Evolutionary conservation across 2,888 invertebrate species (phyloP).

Genomic region (Silvanus unidentatus): DNA sequence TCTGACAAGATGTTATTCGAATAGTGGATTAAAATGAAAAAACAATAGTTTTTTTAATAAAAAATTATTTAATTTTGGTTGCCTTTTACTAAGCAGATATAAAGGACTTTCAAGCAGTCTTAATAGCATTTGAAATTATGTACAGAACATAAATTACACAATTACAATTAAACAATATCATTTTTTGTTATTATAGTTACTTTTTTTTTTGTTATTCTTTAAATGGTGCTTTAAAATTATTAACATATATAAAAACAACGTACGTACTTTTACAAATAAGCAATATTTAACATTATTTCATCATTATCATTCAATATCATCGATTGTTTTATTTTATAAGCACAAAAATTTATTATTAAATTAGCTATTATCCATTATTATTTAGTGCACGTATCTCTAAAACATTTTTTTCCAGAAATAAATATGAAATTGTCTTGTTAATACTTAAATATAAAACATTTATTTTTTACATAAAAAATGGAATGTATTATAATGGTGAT

Average conservation of each 20-base stretch:
- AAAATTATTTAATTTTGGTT: constrained; percentile 29
- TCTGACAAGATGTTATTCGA: neutral
- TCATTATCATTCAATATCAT: too few species aligned
- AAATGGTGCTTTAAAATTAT: constrained; percentile 18
- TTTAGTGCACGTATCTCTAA: constrained; percentile 22
- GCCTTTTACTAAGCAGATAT: constrained; percentile 34
- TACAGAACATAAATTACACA: constrained; percentile 25
- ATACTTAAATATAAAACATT: neutral
- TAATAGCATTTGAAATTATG: constrained; percentile 31
- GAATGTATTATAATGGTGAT: too few species aligned
- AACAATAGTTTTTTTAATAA: constrained; percentile 16
- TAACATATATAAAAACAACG: constrained; percentile 3
- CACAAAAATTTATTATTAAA: constrained; percentile 19
- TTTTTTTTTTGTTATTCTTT: constrained; percentile 11
- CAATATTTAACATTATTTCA: constrained; percentile 5
- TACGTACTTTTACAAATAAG: constrained; percentile 9
- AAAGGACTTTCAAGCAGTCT: constrained; percentile 35
- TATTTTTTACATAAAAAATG: neutral
- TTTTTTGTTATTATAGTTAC: constrained; percentile 20
- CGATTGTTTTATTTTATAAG: constrained; percentile 13
- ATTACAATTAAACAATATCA: constrained; percentile 21
- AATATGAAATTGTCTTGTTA: constrained; percentile 23
- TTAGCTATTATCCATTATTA: constrained; percentile 13
- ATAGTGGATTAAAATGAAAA: constrained; percentile 4
- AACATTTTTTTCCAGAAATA: constrained; percentile 17